phyloP scores from a whole-genome alignment of 2,888 invertebrate species.

The Thymelicus lineola region DNA sequence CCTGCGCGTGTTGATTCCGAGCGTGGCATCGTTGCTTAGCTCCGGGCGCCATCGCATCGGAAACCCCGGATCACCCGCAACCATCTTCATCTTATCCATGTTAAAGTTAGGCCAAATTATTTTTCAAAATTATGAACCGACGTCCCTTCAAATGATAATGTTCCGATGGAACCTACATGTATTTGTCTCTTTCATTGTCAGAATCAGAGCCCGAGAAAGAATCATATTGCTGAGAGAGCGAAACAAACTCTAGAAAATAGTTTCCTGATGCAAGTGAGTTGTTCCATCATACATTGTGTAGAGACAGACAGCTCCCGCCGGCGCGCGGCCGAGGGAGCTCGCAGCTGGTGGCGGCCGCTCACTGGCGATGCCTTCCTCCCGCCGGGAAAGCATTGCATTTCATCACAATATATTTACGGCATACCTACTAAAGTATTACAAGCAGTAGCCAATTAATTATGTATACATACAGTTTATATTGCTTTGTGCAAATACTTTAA shows the following conservation, averaged over 20 bases:
- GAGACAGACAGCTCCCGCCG: not conserved
- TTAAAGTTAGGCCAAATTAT: not conserved
- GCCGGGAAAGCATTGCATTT: too few species aligned
- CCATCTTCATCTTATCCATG: not conserved
- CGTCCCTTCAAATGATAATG: not conserved
- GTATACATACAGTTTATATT: not conserved
- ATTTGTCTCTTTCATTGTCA: conserved; percentile 77
- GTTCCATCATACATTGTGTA: conserved; percentile 39
- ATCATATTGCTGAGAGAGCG: conserved; percentile 83
- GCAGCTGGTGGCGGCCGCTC: not conserved
- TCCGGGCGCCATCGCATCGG: too few species aligned
- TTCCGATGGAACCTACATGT: conserved; percentile 54
- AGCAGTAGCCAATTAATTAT: not conserved
- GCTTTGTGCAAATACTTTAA: not conserved
- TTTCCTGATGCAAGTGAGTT: conserved; percentile 84
- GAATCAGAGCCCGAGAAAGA: conserved; percentile 82
- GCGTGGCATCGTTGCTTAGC: too few species aligned
- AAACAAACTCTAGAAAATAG: conserved; percentile 82
- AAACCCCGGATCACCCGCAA: too few species aligned
- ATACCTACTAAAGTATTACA: too few species aligned
- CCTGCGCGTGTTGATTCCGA: too few species aligned
- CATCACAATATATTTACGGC: too few species aligned
- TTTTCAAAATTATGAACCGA: conserved; percentile 14
- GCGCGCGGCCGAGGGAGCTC: not conserved
- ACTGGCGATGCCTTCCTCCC: too few species aligned